phyloP scores from a whole-genome alignment of 2,797 vertebrate genomes.

The Eidolon dupreanum region DNA sequence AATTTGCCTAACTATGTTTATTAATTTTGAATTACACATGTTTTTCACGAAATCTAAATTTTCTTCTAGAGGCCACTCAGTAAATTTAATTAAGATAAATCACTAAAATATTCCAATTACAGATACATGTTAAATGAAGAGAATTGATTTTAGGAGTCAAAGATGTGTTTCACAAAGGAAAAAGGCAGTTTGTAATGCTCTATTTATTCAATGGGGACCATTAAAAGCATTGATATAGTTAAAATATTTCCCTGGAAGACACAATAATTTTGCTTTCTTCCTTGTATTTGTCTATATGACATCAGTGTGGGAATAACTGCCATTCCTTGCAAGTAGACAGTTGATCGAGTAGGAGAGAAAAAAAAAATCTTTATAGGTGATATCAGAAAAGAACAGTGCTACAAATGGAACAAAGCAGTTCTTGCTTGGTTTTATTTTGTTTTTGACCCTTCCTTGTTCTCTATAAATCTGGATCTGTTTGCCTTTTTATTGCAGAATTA shows the following conservation, averaged over 20 bases:
- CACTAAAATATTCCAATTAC: not conserved
- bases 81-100: constrained; percentile 29
- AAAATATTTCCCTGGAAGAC: not conserved
- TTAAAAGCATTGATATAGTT: not conserved
- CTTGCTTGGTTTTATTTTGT: not conserved
- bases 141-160: not conserved
- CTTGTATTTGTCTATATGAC: not conserved
- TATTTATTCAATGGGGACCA: not conserved
- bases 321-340: not conserved
- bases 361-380: not conserved
- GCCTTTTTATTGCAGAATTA: not conserved
- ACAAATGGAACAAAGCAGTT: not conserved
- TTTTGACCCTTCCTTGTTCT: not conserved
- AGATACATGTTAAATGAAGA: constrained; percentile 9
- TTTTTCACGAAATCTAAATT: constrained; percentile 1
- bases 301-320: not conserved
- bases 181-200: not conserved
- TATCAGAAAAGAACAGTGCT: not conserved
- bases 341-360: not conserved
- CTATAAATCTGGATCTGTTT: not conserved
- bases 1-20: constrained; percentile 14
- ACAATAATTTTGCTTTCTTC: not conserved
- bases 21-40: constrained; percentile 6
- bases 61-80: constrained; percentile 11
- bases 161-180: not conserved